These are phyloP conservation scores for Heliconius himera DNA, from an alignment of 1,140 invertebrate species.

Conservation along the genomic window DNA sequence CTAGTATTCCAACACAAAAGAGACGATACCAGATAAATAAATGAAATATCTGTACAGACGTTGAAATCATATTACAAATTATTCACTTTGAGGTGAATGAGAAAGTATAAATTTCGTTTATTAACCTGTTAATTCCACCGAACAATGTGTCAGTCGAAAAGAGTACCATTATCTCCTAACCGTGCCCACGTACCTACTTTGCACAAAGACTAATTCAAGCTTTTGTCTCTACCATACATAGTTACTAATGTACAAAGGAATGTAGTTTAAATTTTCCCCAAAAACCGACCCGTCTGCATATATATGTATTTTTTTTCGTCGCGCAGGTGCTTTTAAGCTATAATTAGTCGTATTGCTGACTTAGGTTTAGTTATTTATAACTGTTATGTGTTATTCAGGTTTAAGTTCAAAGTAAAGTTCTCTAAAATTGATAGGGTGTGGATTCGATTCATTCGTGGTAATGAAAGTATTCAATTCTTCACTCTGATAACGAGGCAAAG, in stretches of 20 bases:
- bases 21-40: neutral
- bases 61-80: neutral
- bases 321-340: neutral
- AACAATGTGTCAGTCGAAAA: slow-evolving; percentile 43
- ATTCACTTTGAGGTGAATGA: neutral
- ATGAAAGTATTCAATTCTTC: neutral
- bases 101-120: slow-evolving; percentile 16
- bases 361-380: slow-evolving; percentile 12
- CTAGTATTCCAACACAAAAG: neutral
- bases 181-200: slow-evolving; percentile 59
- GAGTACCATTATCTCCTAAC: slow-evolving; percentile 66
- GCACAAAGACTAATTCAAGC: slow-evolving; percentile 63
- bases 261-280: slow-evolving; percentile 6
- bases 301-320: neutral
- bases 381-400: neutral
- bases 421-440: neutral
- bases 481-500: neutral
- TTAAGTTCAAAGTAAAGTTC: neutral
- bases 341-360: slow-evolving; percentile 12
- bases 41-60: neutral
- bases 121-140: slow-evolving; percentile 29
- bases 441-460: neutral
- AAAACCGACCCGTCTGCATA: slow-evolving; percentile 6
- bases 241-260: slow-evolving; percentile 15
- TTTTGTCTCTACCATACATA: slow-evolving; percentile 64